phyloP scores from a whole-genome alignment of 2,888 invertebrate genomes.

The Eilema caniola region DNA sequence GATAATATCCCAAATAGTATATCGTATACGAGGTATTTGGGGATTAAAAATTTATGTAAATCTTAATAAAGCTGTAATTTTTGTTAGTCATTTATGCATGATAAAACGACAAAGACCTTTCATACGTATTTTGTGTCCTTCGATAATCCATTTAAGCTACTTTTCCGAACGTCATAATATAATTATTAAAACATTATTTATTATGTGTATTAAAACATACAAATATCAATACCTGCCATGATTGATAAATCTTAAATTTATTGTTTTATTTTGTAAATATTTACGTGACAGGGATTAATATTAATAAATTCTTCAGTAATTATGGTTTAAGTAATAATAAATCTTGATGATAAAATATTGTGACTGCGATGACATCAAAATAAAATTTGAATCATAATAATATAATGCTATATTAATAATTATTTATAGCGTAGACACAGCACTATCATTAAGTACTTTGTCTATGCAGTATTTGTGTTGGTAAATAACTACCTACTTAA shows the following conservation, averaged over 20 bases:
- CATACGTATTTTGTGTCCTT: not conserved
- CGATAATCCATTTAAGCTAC: not conserved
- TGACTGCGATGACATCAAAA: not conserved
- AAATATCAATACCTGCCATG: not conserved
- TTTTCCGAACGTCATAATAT: not conserved
- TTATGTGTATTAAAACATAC: not conserved
- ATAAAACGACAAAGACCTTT: not conserved
- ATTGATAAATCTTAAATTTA: not conserved
- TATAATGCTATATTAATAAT: not conserved
- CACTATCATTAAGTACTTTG: not conserved
- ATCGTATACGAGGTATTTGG: too few species aligned
- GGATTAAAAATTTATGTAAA: too few species aligned
- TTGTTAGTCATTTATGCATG: too few species aligned
- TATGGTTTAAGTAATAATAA: not conserved
- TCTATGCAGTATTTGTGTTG: too few species aligned
- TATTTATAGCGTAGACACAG: not conserved
- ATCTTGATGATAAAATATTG: constrained; percentile 2
- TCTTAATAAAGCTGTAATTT: too few species aligned
- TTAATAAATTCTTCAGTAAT: not conserved
- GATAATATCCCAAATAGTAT: too few species aligned
- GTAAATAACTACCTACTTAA: too few species aligned
- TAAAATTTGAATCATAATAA: not conserved
- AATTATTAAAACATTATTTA: not conserved
- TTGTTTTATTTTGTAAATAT: constrained; percentile 7
- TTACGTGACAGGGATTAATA: not conserved